A percentile compares a stretch with the other conserved stretches of the same genome.
Conservation (phyloP, 2,888 invertebrate genomes). For the Fragum fragum region DNA sequence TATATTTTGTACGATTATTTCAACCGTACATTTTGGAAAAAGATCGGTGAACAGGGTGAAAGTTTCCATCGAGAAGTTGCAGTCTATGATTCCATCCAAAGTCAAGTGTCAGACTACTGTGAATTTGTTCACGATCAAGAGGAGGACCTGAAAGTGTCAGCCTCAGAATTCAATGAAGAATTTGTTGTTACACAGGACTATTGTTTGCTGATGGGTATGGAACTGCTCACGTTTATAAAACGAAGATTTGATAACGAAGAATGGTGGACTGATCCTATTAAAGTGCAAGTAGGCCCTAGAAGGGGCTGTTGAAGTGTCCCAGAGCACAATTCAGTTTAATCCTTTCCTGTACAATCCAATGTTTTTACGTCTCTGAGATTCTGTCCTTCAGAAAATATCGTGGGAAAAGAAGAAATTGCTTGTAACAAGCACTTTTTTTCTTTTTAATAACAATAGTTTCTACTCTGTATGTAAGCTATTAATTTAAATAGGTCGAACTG, state of each 20-base stretch:
- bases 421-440: no score
- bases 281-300: slow-evolving; percentile 23
- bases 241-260: slow-evolving; percentile 60
- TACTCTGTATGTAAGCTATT: no score
- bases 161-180: slow-evolving; percentile 60
- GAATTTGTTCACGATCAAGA: slow-evolving; percentile 4
- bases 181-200: slow-evolving; percentile 68
- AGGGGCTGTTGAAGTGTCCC: no score
- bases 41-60: slow-evolving; percentile 67
- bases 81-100: slow-evolving; percentile 63
- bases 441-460: no score
- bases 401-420: no score
- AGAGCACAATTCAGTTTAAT: no score
- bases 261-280: slow-evolving; percentile 38
- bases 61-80: slow-evolving; percentile 77
- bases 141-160: slow-evolving; percentile 42
- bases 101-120: slow-evolving; percentile 50
- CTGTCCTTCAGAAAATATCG: no score
- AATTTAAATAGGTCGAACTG: no score
- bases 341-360: no score
- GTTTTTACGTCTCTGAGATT: no score
- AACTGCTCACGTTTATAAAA: slow-evolving; percentile 63
- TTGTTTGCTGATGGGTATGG: slow-evolving; percentile 66
- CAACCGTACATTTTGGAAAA: slow-evolving; percentile 81
- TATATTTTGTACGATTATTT: slow-evolving; percentile 83